Evolutionary conservation across 2,113 vertebrate genomes (phyloP).

Genomic region (Scatophagus argus): DNA sequence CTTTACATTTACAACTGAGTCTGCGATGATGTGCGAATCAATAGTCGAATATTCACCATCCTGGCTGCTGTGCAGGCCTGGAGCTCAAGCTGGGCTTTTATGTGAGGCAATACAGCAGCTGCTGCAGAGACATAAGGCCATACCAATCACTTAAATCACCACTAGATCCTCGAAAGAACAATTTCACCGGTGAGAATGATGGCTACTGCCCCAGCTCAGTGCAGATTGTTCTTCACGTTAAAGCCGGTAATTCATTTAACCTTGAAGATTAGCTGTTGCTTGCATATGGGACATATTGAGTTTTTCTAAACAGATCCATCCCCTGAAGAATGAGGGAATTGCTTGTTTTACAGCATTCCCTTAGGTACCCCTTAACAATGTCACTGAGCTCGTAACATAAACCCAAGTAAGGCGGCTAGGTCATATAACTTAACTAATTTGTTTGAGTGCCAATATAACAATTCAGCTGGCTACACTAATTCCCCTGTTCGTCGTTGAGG

Average conservation of each 20-base stretch:
- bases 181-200: conserved; percentile 60
- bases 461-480: conserved; percentile 24
- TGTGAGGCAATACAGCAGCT: conserved; percentile 58
- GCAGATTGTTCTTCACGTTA: conserved; percentile 57
- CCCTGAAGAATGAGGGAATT: conserved; percentile 48
- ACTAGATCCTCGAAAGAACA: conserved; percentile 56
- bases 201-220: conserved; percentile 22
- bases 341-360: conserved; percentile 62
- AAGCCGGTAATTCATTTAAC: conserved; percentile 63
- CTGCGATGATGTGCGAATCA: conserved; percentile 72
- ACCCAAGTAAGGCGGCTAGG: conserved; percentile 50
- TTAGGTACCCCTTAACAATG: conserved; percentile 57
- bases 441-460: conserved; percentile 49
- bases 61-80: conserved; percentile 40
- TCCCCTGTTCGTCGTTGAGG: conserved; percentile 29
- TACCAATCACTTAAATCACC: conserved; percentile 68
- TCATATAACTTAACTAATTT: conserved; percentile 64
- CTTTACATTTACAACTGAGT: conserved; percentile 60
- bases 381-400: conserved; percentile 53
- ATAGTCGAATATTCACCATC: conserved; percentile 74
- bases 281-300: conserved; percentile 59
- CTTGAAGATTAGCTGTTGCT: conserved; percentile 63
- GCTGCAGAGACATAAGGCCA: conserved; percentile 53
- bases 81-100: conserved; percentile 70
- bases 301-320: conserved; percentile 57